Base-by-base conservation (phyloP, 2,113 vertebrate species). In the Holacanthus passer region DNA sequence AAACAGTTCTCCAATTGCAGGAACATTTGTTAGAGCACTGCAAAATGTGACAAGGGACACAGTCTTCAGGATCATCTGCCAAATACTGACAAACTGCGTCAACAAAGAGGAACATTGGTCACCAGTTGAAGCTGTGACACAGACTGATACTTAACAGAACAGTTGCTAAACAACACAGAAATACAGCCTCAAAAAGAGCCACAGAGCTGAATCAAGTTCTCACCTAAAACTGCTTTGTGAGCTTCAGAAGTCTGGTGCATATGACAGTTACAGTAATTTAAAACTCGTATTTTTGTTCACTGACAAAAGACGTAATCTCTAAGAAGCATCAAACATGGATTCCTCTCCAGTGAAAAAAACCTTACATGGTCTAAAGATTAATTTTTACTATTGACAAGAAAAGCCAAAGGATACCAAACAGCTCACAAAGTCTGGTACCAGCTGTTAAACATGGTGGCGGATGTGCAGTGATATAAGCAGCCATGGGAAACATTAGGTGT, bases 401-500 rank as follows among this genome's bases (percentile, higher is more conserved):
- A 73, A 12, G 24, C 39, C 32, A 48, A 48, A 60, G 32, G 53
- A 82, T 27, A 59, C 29, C 56, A 48, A n/a, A 4, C 67, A 81
- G 50, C 64, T 79, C 78, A 52, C 69, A 73, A 53, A 71, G 67
- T 78, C 24, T 58, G 82, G 66, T 31, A 73, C 32, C 75, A 71
- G 73, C 83, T 81, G 65, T 87, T 88, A 82, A 76, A 81, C 77
- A 37, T 68, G 60, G 73, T 27, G 41, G 53, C 43, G 67, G 73
- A 72, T 75, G 10, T 73, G 79, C 76, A 79, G 83, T 70, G 37
- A 69, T 83, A 63, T 72, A 76, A 81, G 73, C 77, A 84, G 81
- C 62, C 82, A 63, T 81, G 83, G 85, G 87, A 77, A 72, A 88
- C 82, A 86, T 88, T 80, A 84, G 77, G 56, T 65, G 43, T 58